phyloP scores from a whole-genome alignment of 2,888 invertebrate genomes.

The Apamea epomidion region DNA sequence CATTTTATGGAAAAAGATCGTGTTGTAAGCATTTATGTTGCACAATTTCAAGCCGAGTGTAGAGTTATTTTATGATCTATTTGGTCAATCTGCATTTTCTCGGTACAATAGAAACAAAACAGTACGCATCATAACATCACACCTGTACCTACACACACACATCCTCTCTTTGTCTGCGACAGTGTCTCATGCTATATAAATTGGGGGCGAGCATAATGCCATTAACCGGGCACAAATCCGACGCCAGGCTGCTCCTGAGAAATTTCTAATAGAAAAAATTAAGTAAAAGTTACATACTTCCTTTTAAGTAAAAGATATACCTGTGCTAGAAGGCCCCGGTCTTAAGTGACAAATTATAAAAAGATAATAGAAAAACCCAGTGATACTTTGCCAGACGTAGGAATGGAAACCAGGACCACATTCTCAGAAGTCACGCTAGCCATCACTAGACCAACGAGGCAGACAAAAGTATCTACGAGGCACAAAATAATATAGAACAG shows the following conservation, averaged over 20 bases:
- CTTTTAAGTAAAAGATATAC: too few relatives aligned
- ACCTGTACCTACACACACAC: not conserved
- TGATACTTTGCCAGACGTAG: not conserved
- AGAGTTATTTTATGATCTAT: not conserved
- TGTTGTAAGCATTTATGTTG: slow-evolving; percentile 17
- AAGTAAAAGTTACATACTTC: too few relatives aligned
- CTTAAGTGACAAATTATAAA: too few relatives aligned
- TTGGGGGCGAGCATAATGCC: too few relatives aligned
- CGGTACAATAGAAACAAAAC: not conserved
- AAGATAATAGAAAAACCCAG: too few relatives aligned
- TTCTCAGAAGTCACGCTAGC: not conserved
- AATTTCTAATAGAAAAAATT: too few relatives aligned
- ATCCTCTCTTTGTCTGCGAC: not conserved
- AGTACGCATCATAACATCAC: not conserved
- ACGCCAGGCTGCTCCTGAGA: too few relatives aligned
- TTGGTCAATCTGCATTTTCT: not conserved
- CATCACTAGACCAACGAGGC: not conserved
- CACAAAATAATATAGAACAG: not conserved
- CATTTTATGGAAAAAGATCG: not conserved
- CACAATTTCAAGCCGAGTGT: not conserved
- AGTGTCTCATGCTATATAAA: too few relatives aligned
- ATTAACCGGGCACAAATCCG: too few relatives aligned
- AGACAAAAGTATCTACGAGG: not conserved
- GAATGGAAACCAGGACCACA: not conserved
- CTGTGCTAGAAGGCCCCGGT: too few relatives aligned